Evolutionary conservation across 2,888 invertebrate species (phyloP).

Genomic region (Cynaeus angustus): DNA sequence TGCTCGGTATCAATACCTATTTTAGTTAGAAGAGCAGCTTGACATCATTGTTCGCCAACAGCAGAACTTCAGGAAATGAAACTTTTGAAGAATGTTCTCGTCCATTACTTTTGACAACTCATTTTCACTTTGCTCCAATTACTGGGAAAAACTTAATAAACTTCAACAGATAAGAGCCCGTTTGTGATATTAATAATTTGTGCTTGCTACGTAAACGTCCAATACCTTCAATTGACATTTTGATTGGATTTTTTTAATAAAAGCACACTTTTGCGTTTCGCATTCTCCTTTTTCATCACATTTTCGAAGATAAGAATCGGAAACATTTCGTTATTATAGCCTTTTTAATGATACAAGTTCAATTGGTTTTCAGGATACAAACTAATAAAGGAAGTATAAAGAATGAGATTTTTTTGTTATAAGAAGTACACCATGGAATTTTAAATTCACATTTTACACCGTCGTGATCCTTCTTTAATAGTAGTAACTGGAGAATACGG

Average conservation of each 20-base stretch:
- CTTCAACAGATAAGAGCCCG: background rate
- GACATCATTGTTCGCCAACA: too few species aligned
- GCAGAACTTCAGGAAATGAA: too few species aligned
- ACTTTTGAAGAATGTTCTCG: too few species aligned
- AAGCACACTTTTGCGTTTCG: slow-evolving; percentile 10
- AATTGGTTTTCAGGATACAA: background rate
- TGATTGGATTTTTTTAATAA: slow-evolving; percentile 30
- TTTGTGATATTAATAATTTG: slow-evolving; percentile 8
- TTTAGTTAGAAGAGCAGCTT: too few species aligned
- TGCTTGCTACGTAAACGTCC: background rate
- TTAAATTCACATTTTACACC: too few species aligned
- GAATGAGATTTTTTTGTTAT: background rate
- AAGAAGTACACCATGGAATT: background rate
- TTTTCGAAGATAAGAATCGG: background rate
- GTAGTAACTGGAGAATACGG: too few species aligned
- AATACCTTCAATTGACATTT: slow-evolving; percentile 1
- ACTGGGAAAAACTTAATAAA: slow-evolving; percentile 4
- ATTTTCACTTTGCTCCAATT: slow-evolving; percentile 1
- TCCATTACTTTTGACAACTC: background rate
- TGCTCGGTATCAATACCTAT: too few species aligned
- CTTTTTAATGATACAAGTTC: slow-evolving; percentile 21
- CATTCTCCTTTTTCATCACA: background rate
- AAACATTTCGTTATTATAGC: slow-evolving; percentile 8
- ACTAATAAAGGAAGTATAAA: slow-evolving; percentile 10
- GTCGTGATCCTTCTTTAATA: too few species aligned